Evolutionary conservation across 2,797 vertebrate genomes (phyloP).

Genomic region (Lutra lutra): DNA sequence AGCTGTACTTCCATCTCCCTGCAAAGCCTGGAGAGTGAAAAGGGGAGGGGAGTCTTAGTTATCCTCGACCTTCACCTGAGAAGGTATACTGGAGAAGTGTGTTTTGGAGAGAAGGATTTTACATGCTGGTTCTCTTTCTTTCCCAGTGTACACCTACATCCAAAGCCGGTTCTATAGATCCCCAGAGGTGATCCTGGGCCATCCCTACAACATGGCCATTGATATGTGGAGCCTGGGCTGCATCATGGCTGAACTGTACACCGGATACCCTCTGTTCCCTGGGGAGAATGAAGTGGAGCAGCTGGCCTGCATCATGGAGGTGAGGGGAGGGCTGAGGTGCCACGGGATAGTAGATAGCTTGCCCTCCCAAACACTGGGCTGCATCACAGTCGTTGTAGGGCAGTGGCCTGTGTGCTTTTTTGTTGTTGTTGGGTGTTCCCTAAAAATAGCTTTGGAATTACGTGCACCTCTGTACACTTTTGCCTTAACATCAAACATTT

Average conservation of each 20-base stretch:
- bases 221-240: slow-evolving; percentile 99
- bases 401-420: neutral
- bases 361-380: neutral
- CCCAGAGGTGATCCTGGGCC: slow-evolving; percentile 96
- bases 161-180: slow-evolving; percentile 97
- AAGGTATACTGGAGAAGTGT: neutral
- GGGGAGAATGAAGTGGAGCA: slow-evolving; percentile 96
- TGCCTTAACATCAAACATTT: neutral
- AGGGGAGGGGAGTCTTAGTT: neutral
- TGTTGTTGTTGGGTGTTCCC: neutral
- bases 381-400: neutral
- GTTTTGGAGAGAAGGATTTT: neutral
- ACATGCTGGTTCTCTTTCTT: neutral
- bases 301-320: slow-evolving; percentile 98
- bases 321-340: slow-evolving; percentile 66
- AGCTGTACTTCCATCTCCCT: neutral
- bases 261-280: slow-evolving; percentile 93
- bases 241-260: slow-evolving; percentile 95
- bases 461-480: neutral
- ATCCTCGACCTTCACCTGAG: too few relatives aligned
- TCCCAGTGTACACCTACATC: slow-evolving; percentile 94
- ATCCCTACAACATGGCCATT: slow-evolving; percentile 95
- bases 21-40: neutral
- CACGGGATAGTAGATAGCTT: rapidly evolving
- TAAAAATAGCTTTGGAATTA: neutral